A percentile compares a stretch with the other conserved stretches of the same genome.
These are phyloP conservation scores for Tribolium freemani DNA, from an alignment of 2,888 invertebrate genomes.

Conservation along the genomic window DNA sequence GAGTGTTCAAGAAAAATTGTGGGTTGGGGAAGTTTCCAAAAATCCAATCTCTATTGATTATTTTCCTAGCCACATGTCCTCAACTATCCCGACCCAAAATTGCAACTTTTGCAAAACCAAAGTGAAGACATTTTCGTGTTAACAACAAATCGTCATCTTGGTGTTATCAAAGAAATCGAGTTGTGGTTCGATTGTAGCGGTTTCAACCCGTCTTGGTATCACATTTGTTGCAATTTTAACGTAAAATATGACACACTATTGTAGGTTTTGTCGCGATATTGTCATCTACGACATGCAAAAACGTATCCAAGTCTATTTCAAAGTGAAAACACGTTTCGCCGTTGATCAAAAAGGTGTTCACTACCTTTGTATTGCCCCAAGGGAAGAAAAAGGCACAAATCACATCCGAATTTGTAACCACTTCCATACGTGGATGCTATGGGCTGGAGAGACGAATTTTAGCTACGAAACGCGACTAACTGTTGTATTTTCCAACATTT, in stretches of 20 bases:
- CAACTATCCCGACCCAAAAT: conserved; percentile 59
- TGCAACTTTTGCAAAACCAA: conserved; percentile 51
- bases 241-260: not conserved
- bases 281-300: conserved; percentile 55
- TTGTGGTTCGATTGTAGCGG: conserved; percentile 57
- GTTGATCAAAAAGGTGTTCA: not conserved
- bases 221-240: not conserved
- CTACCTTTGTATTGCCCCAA: not conserved
- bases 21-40: too few relatives aligned
- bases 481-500: conserved; percentile 51
- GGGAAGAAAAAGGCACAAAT: not conserved
- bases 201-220: conserved; percentile 55
- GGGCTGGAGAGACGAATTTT: conserved; percentile 45
- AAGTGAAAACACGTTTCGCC: conserved; percentile 49
- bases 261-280: conserved; percentile 54
- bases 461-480: conserved; percentile 48
- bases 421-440: conserved; percentile 31
- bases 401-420: conserved; percentile 4
- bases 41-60: too few relatives aligned
- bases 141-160: conserved; percentile 55
- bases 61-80: conserved; percentile 53
- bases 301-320: conserved; percentile 52
- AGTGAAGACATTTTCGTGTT: conserved; percentile 57
- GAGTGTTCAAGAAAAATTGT: too few relatives aligned
- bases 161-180: conserved; percentile 53